phyloP scores from a whole-genome alignment of 2,797 vertebrate genomes.

The Hephaestus fuliginosus region DNA sequence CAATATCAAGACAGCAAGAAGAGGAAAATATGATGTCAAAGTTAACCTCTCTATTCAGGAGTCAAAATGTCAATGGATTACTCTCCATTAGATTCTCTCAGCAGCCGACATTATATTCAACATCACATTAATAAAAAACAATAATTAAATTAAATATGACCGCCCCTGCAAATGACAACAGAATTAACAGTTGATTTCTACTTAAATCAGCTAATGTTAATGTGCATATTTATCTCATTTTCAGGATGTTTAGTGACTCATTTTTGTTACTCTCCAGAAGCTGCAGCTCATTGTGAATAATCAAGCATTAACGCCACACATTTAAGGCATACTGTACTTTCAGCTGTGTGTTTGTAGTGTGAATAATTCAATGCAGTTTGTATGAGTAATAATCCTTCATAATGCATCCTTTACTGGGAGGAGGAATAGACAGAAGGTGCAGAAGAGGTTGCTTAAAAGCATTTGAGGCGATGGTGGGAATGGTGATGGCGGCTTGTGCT shows the following conservation, averaged over 20 bases:
- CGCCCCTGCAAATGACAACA: constrained; percentile 33
- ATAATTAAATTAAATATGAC: constrained; percentile 60
- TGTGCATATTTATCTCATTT: constrained; percentile 47
- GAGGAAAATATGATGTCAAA: neutral
- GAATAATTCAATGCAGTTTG: constrained; percentile 65
- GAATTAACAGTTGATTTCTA: constrained; percentile 40
- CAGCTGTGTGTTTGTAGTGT: constrained; percentile 47
- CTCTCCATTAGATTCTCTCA: constrained; percentile 27
- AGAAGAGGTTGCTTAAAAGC: constrained; percentile 68
- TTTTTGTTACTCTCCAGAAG: constrained; percentile 48
- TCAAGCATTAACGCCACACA: constrained; percentile 30
- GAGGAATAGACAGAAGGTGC: constrained; percentile 55
- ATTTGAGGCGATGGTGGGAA: constrained; percentile 44
- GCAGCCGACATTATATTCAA: constrained; percentile 37
- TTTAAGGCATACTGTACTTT: constrained; percentile 34
- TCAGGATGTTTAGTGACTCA: constrained; percentile 45
- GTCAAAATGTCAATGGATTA: constrained; percentile 10
- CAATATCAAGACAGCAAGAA: neutral
- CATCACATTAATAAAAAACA: constrained; percentile 45
- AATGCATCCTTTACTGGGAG: constrained; percentile 55
- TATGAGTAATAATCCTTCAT: constrained; percentile 62
- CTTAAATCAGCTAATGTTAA: constrained; percentile 45
- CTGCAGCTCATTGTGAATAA: constrained; percentile 58
- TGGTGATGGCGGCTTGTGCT: constrained; percentile 56
- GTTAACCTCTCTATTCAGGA: constrained; percentile 5